Base-by-base conservation (phyloP, 2,113 vertebrate species). In the Mugil cephalus region DNA sequence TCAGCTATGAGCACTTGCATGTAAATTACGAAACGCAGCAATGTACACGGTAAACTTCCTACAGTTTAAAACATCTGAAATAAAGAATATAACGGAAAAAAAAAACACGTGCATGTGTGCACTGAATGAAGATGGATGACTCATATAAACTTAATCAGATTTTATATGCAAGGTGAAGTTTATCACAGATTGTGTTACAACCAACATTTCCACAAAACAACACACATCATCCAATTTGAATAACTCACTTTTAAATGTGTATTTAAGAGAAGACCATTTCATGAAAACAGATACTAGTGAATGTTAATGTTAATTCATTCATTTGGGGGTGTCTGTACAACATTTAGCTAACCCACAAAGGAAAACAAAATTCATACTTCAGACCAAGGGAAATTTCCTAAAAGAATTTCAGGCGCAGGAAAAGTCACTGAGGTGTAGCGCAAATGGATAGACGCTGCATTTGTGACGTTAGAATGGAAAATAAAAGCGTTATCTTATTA, bases 301-400 rank as follows among this genome's bases (percentile, higher is more conserved):
- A 43, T 18, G 12, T 7, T 54, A 12, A 15, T 50, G n/a, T n/a
- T n/a, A n/a, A n/a, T 4, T 4, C 4, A 47, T 66, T 74, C 9
- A 66, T 67, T 75, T 30, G 24, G 69, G 34, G 12, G 67, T 13
- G 13, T 56, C 30, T 24, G 34, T 8, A 61, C 18, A 70, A 60
- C 4, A 61, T 11, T 48, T 35, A 8, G 4, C 19, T 15, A 56
- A 62, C 10, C 19, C 40, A 74, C 48, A 7, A 10, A 62, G 18
- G 50, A 75, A 54, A 47, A 71, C 8, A 13, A 62, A 43, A 38
- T 39, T 36, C 19, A 19, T 40, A 59, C 52, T 74, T 79, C 13
- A 39, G 5, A 47, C 51, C 1, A 47, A 42, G 30, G 55, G 24
- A 14, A 62, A 50, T 62, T 61, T 46, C 18, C 19, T 48, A 36